Base-by-base conservation (phyloP, 2,113 vertebrate species). In the Chionodraco myersi region DNA sequence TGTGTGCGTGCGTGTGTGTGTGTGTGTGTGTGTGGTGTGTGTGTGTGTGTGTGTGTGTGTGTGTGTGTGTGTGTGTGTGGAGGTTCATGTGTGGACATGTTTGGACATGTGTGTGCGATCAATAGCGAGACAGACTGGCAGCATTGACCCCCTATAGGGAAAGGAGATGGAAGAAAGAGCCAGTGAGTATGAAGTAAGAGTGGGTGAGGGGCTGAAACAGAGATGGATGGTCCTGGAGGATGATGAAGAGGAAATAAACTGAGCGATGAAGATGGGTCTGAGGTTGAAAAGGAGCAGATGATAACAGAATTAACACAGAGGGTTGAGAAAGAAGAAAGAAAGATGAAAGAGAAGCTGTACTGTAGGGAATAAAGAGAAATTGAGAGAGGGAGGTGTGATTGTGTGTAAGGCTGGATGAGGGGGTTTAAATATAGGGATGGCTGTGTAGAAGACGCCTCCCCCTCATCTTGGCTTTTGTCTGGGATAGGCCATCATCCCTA, bases 121-220 rank as follows among this genome's bases (percentile, higher is more conserved):
- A 58, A 41, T 15, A 68, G 64, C 60, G 23, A 79, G 84, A 72
- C 77, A 80, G 77, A 89, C 82, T 89, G 87, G 83, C 86, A 86
- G 87, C 85, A 68, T 70, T 76, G 62, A 79, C 62, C 75, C 87
- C 88, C 86, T 44, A 36, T 34, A 49, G 85, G 72, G 65, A 69
- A 52, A 47, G 21, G 36, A 86, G 30, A 52, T 56, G 51, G 67
- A 70, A 71, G 65, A 72, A 72, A 72, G 68, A 84, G 36, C 49
- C 51, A 54, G 36, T 51, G 71, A 36, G 36, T 14, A 15, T 58
- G 63, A 62, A 23, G 36, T 3, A 10, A 70, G 30, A 7, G 82
- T 71, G 87, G 86, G 80, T 81, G 87, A 86, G 86, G 86, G 87
- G 84, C 74, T 77, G 51, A 70, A 49, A 60, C 58, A 18, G 47